phyloP scores from a whole-genome alignment of 2,888 invertebrate species.

The Nineta flava region DNA sequence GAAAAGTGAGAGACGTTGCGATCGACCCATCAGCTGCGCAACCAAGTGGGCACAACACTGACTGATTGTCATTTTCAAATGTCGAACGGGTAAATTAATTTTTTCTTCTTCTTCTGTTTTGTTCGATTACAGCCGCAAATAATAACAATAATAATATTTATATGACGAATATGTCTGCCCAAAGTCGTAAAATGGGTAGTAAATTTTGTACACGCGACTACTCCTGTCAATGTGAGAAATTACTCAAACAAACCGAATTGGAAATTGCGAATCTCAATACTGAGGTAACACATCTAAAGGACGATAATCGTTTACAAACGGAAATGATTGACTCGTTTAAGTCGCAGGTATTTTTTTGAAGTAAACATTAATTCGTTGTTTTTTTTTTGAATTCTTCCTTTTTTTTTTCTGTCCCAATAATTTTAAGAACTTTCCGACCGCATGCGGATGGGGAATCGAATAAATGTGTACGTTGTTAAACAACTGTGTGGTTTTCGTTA shows the following conservation, averaged over 20 bases:
- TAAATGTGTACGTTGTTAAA: no score
- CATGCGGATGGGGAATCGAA: no score
- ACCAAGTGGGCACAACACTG: background rate
- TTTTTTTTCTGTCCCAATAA: background rate
- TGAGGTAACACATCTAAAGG: constrained; percentile 26
- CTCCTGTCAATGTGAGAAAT: background rate
- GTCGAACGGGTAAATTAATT: no score
- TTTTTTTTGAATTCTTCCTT: constrained; percentile 7
- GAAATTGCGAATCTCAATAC: constrained; percentile 25
- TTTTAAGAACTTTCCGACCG: no score
- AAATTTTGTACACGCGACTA: no score
- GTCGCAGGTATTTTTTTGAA: constrained; percentile 23
- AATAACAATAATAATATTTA: no score
- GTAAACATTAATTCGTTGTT: background rate
- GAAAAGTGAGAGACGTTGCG: background rate
- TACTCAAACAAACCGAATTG: constrained; percentile 15
- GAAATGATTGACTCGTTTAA: constrained; percentile 26
- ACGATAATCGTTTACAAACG: constrained; percentile 22
- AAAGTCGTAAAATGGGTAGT: no score
- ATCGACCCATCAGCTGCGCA: no score
- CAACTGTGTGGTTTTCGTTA: no score
- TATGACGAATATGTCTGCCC: no score
- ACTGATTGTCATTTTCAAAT: background rate
- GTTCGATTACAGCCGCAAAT: no score
- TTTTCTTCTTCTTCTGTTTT: no score